Conservation (phyloP, 2,888 invertebrate species). For the Chorisops tibialis region DNA sequence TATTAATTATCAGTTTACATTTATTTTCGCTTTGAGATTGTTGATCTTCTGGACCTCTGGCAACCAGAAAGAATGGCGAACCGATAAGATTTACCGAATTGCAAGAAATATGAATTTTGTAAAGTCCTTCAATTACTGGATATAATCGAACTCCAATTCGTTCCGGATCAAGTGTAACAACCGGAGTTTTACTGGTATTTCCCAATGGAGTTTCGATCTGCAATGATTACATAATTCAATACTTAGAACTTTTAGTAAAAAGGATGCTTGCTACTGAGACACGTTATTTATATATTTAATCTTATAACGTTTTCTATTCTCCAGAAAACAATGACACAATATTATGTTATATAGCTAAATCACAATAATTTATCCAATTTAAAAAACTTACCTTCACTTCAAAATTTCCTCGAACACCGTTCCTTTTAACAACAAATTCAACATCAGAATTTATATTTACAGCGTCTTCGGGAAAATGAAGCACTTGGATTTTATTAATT, state of each 20-base stretch:
- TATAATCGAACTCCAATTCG: conserved; percentile 42
- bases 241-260: background rate
- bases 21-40: background rate
- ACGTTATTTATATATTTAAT: background rate
- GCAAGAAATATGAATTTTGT: conserved; percentile 47
- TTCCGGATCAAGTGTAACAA: conserved; percentile 45
- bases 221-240: background rate
- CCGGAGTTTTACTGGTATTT: conserved; percentile 35
- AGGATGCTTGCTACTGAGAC: background rate
- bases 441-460: conserved; percentile 41
- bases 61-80: conserved; percentile 47
- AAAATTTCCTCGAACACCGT: conserved; percentile 49
- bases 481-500: conserved; percentile 43
- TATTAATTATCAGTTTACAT: background rate
- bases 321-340: background rate
- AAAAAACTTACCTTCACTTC: conserved; percentile 42
- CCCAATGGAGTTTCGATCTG: conserved; percentile 45
- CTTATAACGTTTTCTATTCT: background rate
- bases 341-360: background rate
- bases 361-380: background rate
- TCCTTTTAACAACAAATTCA: conserved; percentile 45
- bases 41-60: conserved; percentile 8
- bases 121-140: conserved; percentile 43
- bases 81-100: conserved; percentile 45
- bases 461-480: conserved; percentile 48